Conservation (phyloP, 2,888 invertebrate species). For the Tenthredo scrophulariae region DNA sequence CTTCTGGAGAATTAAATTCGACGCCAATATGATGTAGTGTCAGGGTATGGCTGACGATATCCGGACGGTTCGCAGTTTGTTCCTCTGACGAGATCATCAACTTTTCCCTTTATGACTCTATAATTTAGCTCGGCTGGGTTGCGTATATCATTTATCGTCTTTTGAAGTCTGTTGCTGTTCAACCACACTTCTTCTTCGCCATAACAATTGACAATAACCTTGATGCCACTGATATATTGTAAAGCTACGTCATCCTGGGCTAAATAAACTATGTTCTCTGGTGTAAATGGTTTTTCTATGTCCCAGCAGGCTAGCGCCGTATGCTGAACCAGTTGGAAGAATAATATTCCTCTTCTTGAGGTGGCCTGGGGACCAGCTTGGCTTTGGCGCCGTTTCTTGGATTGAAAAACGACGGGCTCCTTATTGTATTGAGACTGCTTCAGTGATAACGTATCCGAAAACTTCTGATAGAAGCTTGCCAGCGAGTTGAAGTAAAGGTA, state of each 20-base stretch:
- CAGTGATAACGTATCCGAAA: slow-evolving; percentile 68
- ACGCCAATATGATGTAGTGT: slow-evolving; percentile 67
- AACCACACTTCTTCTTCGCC: slow-evolving; percentile 76
- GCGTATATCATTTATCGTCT: slow-evolving; percentile 72
- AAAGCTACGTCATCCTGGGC: slow-evolving; percentile 71
- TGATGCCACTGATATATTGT: slow-evolving; percentile 76
- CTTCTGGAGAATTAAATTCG: slow-evolving; percentile 62
- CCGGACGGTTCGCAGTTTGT: slow-evolving; percentile 71
- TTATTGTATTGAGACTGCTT: slow-evolving; percentile 65
- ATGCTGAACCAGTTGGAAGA: slow-evolving; percentile 76
- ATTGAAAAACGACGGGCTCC: slow-evolving; percentile 72
- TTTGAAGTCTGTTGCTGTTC: slow-evolving; percentile 76
- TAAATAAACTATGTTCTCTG: slow-evolving; percentile 72
- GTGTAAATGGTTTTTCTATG: slow-evolving; percentile 73
- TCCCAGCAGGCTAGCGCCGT: slow-evolving; percentile 77
- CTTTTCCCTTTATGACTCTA: slow-evolving; percentile 71
- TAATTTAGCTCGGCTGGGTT: slow-evolving; percentile 72
- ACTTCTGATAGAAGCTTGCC: slow-evolving; percentile 75
- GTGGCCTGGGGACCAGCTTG: slow-evolving; percentile 76
- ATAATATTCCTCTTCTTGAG: slow-evolving; percentile 74
- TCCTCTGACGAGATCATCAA: slow-evolving; percentile 73
- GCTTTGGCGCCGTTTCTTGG: slow-evolving; percentile 72
- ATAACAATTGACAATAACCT: slow-evolving; percentile 69
- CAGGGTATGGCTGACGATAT: slow-evolving; percentile 60
- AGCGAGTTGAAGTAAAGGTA: slow-evolving; percentile 76